These are phyloP conservation scores for Pimephales promelas DNA, from an alignment of 2,113 vertebrate genomes.

Conservation along the genomic window DNA sequence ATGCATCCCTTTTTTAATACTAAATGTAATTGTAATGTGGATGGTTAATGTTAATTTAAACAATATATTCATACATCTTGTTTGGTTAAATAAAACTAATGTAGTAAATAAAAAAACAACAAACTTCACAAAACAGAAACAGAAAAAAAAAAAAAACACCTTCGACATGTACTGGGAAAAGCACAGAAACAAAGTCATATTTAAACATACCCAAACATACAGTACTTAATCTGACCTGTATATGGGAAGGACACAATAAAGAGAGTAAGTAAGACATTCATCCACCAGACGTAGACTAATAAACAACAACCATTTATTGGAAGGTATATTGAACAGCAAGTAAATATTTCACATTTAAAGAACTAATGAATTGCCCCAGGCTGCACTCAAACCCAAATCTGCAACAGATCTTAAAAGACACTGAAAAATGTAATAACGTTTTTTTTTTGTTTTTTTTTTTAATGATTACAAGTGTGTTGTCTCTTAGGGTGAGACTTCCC, in stretches of 20 bases:
- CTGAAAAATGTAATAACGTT: not conserved
- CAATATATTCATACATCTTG: not conserved
- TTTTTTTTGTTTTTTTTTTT: no score
- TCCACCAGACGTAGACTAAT: not conserved
- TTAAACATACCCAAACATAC: not conserved
- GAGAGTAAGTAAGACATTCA: not conserved
- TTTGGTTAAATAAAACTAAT: not conserved
- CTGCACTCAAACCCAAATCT: not conserved
- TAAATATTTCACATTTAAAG: not conserved
- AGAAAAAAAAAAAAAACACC: not conserved
- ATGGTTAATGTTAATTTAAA: not conserved
- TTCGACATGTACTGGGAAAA: not conserved
- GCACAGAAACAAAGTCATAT: not conserved
- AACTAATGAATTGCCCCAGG: not conserved
- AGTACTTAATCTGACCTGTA: not conserved
- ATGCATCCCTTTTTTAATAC: not conserved
- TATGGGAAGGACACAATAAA: not conserved
- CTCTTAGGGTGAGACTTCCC: constrained; percentile 2
- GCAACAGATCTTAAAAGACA: not conserved
- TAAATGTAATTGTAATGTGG: not conserved
- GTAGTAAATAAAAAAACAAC: not conserved
- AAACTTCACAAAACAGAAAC: not conserved
- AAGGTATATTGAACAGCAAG: not conserved
- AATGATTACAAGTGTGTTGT: no score
- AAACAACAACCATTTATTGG: not conserved